These are phyloP conservation scores for Carapus acus DNA, from an alignment of 2,797 vertebrate species.

Conservation along the genomic window DNA sequence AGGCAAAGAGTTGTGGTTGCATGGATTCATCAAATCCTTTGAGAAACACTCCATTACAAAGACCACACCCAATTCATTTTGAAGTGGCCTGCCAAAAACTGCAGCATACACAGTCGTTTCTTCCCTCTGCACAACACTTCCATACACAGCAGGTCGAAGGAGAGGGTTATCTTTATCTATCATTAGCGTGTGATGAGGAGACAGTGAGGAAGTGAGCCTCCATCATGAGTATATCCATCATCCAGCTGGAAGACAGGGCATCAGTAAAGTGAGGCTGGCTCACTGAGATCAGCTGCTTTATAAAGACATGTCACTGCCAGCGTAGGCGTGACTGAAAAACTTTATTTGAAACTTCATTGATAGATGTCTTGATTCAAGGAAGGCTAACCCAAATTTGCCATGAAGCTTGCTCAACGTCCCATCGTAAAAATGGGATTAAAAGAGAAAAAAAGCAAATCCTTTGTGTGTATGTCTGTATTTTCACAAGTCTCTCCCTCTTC, in stretches of 20 bases:
- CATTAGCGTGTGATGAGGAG: constrained; percentile 52
- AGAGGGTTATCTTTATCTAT: constrained; percentile 41
- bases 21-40: no score
- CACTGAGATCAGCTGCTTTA: not conserved
- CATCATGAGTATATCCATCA: constrained; percentile 38
- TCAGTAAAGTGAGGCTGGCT: constrained; percentile 36
- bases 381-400: constrained; percentile 5
- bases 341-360: constrained; percentile 11
- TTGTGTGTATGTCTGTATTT: no score
- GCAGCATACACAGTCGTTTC: constrained; percentile 9
- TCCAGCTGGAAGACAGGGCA: constrained; percentile 32
- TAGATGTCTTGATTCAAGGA: constrained; percentile 1
- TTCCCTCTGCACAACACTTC: constrained; percentile 16
- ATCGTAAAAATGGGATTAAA: not conserved
- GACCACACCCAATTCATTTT: constrained; percentile 19
- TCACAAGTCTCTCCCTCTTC: no score
- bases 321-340: constrained; percentile 21
- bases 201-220: constrained; percentile 20
- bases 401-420: not conserved
- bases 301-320: not conserved
- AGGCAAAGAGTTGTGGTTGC: no score
- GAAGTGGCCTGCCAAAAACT: constrained; percentile 8
- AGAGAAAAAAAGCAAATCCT: no score
- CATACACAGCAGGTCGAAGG: constrained; percentile 15
- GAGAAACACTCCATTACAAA: no score